These are phyloP conservation scores for Mungos mungo DNA, from an alignment of 2,113 vertebrate genomes.

Conservation along the genomic window DNA sequence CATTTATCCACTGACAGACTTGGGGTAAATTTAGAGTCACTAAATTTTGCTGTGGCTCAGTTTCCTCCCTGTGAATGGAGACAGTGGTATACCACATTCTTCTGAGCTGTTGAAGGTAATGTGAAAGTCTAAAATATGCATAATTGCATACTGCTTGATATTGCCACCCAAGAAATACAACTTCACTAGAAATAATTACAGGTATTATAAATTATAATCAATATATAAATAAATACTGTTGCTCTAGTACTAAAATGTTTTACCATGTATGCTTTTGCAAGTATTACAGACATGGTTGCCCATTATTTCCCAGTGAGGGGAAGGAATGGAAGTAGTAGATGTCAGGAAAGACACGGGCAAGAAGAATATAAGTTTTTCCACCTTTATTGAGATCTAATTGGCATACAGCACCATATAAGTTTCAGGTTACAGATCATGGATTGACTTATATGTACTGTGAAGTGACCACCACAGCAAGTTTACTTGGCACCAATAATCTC, in stretches of 20 bases:
- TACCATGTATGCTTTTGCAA: not conserved
- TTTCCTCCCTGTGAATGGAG: not conserved
- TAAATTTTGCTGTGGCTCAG: not conserved
- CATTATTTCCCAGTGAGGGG: not conserved
- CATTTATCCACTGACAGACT: not conserved
- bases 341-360: not conserved
- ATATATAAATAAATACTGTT: not conserved
- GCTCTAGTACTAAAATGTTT: not conserved
- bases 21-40: not conserved
- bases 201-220: not conserved
- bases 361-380: not conserved
- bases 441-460: not conserved
- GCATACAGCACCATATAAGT: not conserved
- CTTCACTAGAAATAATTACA: not conserved
- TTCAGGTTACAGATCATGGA: no score
- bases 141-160: not conserved
- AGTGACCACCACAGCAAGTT: not conserved
- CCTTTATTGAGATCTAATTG: not conserved
- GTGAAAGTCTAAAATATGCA: not conserved
- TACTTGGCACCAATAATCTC: not conserved
- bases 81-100: no score
- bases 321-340: not conserved
- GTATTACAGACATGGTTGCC: not conserved
- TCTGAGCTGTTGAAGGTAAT: not conserved
- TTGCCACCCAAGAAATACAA: not conserved